Evolutionary conservation across 2,113 vertebrate species (phyloP).

Genomic region (Strigops habroptila): DNA sequence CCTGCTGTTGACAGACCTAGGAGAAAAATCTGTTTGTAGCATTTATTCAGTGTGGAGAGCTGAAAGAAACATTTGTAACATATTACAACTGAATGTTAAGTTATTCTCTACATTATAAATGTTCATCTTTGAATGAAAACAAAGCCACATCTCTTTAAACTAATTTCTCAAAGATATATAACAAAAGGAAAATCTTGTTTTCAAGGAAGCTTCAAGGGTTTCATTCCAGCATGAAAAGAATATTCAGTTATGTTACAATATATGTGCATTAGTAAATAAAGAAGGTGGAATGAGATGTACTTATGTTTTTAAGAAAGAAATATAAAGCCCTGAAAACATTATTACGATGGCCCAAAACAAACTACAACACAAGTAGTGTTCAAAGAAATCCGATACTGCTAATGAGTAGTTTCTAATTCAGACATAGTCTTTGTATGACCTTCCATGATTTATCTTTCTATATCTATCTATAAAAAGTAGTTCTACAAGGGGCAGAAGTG

Average conservation of each 20-base stretch:
- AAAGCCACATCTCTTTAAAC: not conserved
- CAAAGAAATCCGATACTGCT: not conserved
- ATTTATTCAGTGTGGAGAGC: not conserved
- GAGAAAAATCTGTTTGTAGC: not conserved
- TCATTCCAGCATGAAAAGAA: not conserved
- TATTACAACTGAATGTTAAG: not conserved
- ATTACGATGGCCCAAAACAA: not conserved
- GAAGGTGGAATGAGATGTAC: fast-evolving
- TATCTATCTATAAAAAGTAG: not conserved
- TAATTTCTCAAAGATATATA: not conserved
- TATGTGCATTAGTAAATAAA: not conserved
- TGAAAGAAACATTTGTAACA: not conserved
- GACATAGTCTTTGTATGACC: not conserved
- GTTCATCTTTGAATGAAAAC: not conserved
- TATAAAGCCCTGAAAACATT: not conserved
- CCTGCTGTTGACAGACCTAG: not conserved
- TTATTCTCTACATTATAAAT: not conserved
- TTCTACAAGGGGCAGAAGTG: not conserved
- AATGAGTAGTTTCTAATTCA: not conserved
- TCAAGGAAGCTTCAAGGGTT: not conserved
- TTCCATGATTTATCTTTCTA: not conserved
- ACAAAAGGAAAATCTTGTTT: not conserved
- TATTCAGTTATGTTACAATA: not conserved
- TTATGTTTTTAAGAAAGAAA: not conserved
- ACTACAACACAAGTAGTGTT: not conserved